These are phyloP conservation scores for Apteryx owenii DNA, from an alignment of 2,113 vertebrate species.

Conservation along the genomic window DNA sequence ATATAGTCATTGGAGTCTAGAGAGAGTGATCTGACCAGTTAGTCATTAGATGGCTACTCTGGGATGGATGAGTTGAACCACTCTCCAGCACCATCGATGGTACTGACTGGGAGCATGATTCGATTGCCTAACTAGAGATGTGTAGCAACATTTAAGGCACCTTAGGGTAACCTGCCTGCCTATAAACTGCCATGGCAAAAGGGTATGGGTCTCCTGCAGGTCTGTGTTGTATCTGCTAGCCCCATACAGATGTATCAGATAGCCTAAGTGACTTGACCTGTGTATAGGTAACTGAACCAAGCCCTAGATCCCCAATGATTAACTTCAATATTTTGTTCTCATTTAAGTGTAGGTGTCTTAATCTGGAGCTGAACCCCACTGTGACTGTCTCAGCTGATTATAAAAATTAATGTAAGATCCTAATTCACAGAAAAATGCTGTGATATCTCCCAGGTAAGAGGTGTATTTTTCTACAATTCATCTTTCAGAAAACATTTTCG, in stretches of 20 bases:
- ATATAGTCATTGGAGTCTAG: not conserved
- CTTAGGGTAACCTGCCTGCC: not conserved
- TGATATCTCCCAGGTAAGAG: not conserved
- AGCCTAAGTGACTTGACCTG: not conserved
- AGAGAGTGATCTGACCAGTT: not conserved
- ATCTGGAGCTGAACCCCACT: not conserved
- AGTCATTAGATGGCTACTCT: not conserved
- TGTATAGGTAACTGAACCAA: not conserved
- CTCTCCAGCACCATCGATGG: not conserved
- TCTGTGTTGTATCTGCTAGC: not conserved
- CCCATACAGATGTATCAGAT: fast-evolving
- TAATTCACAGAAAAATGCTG: not conserved
- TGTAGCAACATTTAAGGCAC: not conserved
- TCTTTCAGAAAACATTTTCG: not conserved
- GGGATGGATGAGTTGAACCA: not conserved
- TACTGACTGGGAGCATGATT: not conserved
- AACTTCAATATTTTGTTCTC: not conserved
- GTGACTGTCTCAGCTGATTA: not conserved
- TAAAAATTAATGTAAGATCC: not conserved
- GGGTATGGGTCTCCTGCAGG: not conserved
- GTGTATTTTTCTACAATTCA: not conserved
- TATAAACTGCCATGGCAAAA: not conserved
- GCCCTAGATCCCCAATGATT: not conserved
- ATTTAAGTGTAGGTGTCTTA: not conserved
- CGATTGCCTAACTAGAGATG: not conserved